phyloP scores from a whole-genome alignment of 2,888 invertebrate genomes.

The Nowickia ferox region DNA sequence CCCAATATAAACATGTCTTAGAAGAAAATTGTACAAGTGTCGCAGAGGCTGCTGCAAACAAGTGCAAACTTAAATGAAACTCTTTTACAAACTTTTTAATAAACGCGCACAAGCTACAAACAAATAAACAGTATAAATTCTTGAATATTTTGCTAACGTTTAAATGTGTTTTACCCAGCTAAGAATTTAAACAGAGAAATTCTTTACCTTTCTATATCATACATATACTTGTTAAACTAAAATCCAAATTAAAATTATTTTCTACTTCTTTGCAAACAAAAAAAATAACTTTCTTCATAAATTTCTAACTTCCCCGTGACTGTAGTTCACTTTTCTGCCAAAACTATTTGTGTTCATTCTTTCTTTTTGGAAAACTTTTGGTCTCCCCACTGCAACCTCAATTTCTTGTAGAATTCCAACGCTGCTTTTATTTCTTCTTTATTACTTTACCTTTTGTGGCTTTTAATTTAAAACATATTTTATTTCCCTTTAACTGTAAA shows the following conservation, averaged over 20 bases:
- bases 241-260: too few species aligned
- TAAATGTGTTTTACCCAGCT: background rate
- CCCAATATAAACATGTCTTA: background rate
- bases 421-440: background rate
- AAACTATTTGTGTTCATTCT: background rate
- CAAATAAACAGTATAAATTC: background rate
- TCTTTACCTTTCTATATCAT: too few species aligned
- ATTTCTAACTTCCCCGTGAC: conserved; percentile 2
- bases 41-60: background rate
- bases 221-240: background rate
- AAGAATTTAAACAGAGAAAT: background rate
- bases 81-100: background rate
- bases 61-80: background rate
- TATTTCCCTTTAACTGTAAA: conserved; percentile 5
- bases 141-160: background rate
- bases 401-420: conserved; percentile 1
- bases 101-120: background rate
- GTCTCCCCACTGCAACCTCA: background rate
- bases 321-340: background rate
- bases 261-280: too few species aligned
- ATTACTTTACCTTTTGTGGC: conserved; percentile 24
- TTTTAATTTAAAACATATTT: conserved; percentile 42
- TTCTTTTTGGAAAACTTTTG: background rate
- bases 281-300: background rate
- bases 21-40: background rate